Conservation (phyloP, 2,888 invertebrate species). For the Himalopsyche anomala region DNA sequence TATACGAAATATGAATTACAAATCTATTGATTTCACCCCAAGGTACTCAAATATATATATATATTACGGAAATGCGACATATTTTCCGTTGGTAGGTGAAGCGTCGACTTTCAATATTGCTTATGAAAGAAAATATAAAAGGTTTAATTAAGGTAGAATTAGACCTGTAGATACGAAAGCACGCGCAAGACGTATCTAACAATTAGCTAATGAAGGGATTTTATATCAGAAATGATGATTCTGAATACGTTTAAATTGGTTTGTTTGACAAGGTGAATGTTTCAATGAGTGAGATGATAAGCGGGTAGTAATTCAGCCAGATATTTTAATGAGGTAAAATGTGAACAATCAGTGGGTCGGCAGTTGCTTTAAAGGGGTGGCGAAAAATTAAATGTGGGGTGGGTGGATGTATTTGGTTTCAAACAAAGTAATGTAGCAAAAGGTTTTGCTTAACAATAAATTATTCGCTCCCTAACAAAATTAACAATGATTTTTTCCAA, state of each 20-base stretch:
- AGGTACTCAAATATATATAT: not conserved
- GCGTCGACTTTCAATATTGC: not conserved
- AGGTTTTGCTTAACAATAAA: too few species aligned
- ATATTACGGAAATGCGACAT: not conserved
- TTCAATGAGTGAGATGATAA: slow-evolving; percentile 31
- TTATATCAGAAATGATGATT: not conserved
- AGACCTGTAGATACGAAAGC: not conserved
- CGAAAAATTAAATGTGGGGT: slow-evolving; percentile 28
- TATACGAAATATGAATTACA: not conserved
- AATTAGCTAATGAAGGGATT: not conserved
- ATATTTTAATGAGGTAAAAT: slow-evolving; percentile 25
- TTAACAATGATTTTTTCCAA: too few species aligned
- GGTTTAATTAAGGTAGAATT: not conserved
- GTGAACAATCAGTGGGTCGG: slow-evolving; percentile 35
- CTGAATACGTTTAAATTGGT: not conserved
- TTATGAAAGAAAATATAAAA: not conserved
- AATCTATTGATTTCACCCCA: not conserved
- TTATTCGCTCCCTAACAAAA: too few species aligned
- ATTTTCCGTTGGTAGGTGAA: not conserved
- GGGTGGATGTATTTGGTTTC: slow-evolving; percentile 18
- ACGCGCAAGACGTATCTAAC: slow-evolving; percentile 4
- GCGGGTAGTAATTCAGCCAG: slow-evolving; percentile 31
- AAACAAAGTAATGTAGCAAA: not conserved
- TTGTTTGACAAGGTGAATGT: slow-evolving; percentile 14
- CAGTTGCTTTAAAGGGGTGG: not conserved